Base-by-base conservation (phyloP, 2,888 invertebrate species). In the Steromphala cineraria region DNA sequence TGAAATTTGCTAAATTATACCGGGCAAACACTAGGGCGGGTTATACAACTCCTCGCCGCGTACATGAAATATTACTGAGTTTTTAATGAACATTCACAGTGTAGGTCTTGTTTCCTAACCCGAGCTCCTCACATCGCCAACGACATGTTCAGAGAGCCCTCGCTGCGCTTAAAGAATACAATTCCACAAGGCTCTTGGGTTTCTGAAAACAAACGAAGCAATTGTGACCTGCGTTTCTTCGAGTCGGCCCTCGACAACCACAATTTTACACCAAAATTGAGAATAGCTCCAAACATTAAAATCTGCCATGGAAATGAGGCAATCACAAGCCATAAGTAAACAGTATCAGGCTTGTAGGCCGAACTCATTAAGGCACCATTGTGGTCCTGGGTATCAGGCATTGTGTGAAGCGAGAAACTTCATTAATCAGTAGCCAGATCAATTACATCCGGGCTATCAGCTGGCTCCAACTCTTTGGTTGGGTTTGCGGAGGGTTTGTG, bases 371-470 rank as follows among this genome's bases (percentile, higher is more conserved):
- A 19, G 40, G 1, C 31, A 36, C 71, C 40, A 71, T 71, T 71
- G 71, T 71, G 36, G 36, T 17, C 28, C 31, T n/a, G 36, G 40
- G n/a, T 36, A 67, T 24, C 67, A 8, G 8, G n/a, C 52, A 78
- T 78, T 78, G 78, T 78, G 21, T n/a, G 36, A 40, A n/a, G 21
- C 19, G 67, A 67, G 40, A 62, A 53, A 46, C 24, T 78, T 78
- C 62, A 78, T 78, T 78, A 78, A 78, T 78, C 62, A 78, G 28
- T 17, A 28, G 19, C 46, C 24, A 46, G 78, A 78, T 78, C 78
- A 78, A 67, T 78, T 78, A 67, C 78, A 78, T 46, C 40, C 40
- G 19, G 28, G 28, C 62, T 21, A 28, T 78, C 78, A 78, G 62
- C 78, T 78, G 78, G 71, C 31, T 40, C 28, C 19, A 71, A 46